phyloP scores from a whole-genome alignment of 2,888 invertebrate genomes.

The Nomada goodeniana region DNA sequence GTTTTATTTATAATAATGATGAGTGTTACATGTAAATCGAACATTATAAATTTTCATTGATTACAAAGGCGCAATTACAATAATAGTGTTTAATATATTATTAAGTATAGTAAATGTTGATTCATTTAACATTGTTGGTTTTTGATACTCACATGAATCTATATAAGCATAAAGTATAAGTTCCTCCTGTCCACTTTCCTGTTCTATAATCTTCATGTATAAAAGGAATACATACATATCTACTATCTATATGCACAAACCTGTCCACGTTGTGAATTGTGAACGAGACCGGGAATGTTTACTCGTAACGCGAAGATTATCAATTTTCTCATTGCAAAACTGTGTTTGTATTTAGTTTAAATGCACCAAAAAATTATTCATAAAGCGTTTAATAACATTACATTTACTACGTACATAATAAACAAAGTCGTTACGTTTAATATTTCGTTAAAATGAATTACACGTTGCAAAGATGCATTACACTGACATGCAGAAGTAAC shows the following conservation, averaged over 20 bases:
- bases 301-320: not conserved
- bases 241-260: not conserved
- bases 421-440: constrained; percentile 9
- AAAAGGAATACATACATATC: not conserved
- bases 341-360: not conserved
- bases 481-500: constrained; percentile 30
- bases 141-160: not conserved
- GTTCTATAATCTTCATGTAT: not conserved
- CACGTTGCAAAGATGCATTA: constrained; percentile 55
- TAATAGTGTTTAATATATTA: not conserved
- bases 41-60: not conserved
- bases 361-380: not conserved
- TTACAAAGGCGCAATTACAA: not conserved
- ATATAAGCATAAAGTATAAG: not conserved
- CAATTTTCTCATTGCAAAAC: not conserved
- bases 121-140: not conserved
- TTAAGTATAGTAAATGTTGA: not conserved
- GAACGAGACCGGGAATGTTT: not conserved
- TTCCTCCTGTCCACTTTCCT: too few relatives aligned
- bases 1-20: not conserved
- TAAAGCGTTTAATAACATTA: not conserved
- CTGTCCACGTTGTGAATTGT: not conserved
- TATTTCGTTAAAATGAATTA: constrained; percentile 60
- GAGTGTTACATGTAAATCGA: not conserved
- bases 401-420: not conserved